Evolutionary conservation across 2,113 vertebrate genomes (phyloP).

Genomic region (Chascanopsetta lugubris): DNA sequence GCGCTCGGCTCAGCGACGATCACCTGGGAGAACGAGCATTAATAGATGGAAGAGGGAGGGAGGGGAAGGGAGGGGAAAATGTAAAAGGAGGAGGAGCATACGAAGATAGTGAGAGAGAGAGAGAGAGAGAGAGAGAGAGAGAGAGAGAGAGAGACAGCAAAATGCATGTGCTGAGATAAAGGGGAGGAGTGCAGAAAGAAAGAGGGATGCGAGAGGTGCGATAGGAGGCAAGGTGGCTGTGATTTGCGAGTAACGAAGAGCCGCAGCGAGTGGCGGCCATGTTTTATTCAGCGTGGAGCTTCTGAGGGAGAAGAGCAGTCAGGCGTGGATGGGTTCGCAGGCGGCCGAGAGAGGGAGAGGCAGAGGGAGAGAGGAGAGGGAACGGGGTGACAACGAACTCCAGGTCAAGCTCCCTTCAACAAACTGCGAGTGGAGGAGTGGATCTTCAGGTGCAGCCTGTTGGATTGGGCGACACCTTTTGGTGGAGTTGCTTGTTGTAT

Average conservation of each 20-base stretch:
- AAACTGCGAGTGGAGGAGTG: no score
- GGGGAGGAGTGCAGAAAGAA: slow-evolving; percentile 26
- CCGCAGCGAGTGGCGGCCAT: slow-evolving; percentile 56
- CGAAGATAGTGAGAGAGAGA: slow-evolving; percentile 12
- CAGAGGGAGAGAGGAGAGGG: background rate
- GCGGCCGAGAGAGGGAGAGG: slow-evolving; percentile 2
- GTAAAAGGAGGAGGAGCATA: slow-evolving; percentile 34
- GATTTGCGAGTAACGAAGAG: slow-evolving; percentile 56
- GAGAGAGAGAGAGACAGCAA: slow-evolving; percentile 11
- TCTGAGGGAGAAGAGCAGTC: slow-evolving; percentile 43
- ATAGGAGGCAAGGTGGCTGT: slow-evolving; percentile 51
- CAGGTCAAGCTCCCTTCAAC: background rate
- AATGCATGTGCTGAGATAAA: slow-evolving; percentile 46
- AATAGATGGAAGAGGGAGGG: slow-evolving; percentile 46
- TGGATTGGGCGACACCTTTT: no score
- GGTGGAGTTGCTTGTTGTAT: no score
- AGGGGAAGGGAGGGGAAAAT: slow-evolving; percentile 11
- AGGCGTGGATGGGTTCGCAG: slow-evolving; percentile 47
- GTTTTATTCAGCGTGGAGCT: slow-evolving; percentile 71
- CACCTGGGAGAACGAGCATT: slow-evolving; percentile 69
- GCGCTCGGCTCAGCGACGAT: slow-evolving; percentile 54
- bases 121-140: slow-evolving; percentile 16
- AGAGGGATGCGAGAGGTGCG: background rate
- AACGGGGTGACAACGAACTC: slow-evolving; percentile 8
- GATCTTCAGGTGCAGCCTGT: no score